These are phyloP conservation scores for Drosophila ercepeae DNA, from an alignment of 1,140 invertebrate species.

Conservation along the genomic window DNA sequence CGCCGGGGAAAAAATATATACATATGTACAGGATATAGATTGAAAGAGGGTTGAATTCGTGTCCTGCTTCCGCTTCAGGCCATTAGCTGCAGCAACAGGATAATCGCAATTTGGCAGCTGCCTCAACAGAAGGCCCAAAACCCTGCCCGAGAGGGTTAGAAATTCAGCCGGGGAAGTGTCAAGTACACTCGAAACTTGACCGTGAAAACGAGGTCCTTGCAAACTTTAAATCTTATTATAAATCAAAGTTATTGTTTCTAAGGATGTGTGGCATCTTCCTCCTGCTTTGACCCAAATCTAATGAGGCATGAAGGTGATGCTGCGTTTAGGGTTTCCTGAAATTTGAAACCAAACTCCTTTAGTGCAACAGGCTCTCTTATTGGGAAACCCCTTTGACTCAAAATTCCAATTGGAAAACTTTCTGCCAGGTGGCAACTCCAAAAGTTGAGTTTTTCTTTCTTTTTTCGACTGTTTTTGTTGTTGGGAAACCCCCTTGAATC, in stretches of 20 bases:
- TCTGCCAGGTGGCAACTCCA: conserved; percentile 62
- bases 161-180: conserved; percentile 2
- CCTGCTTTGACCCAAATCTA: conserved; percentile 45
- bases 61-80: conserved; percentile 20
- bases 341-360: conserved; percentile 39
- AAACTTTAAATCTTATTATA: not conserved
- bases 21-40: not conserved
- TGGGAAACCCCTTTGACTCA: conserved; percentile 8
- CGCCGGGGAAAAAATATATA: conserved; percentile 2
- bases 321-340: conserved; percentile 20
- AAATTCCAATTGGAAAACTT: conserved; percentile 51
- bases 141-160: conserved; percentile 20
- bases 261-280: not conserved
- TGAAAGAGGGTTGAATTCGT: conserved; percentile 17
- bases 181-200: conserved; percentile 15
- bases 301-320: conserved; percentile 51
- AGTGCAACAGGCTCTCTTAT: conserved; percentile 48
- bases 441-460: conserved; percentile 14
- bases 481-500: conserved; percentile 9
- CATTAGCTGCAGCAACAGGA: conserved; percentile 69
- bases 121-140: not conserved
- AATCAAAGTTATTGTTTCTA: not conserved
- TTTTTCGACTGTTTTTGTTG: conserved; percentile 37
- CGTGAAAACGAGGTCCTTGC: conserved; percentile 23
- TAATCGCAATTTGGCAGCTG: conserved; percentile 53